Evolutionary conservation across 2,113 vertebrate species (phyloP), one percentile per base, ranked within the genome.

Genomic region (Pseudopipra pipra): DNA sequence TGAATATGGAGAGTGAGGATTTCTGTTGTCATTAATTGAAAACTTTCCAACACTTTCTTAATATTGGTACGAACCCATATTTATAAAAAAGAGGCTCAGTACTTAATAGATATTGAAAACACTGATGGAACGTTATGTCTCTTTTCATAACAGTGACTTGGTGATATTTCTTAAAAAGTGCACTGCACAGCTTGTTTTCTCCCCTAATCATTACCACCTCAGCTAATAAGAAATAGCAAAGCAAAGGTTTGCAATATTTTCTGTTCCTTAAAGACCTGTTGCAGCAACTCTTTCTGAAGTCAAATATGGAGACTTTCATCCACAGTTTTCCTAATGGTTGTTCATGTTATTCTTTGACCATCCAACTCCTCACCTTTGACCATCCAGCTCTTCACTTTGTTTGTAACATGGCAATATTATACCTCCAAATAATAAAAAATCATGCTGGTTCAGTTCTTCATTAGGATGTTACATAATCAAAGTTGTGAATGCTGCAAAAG

Each of bases 361-460:
- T n/a, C 16, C 61, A 41, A 41, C 61, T 63, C 37, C 37, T 63
- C 37, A 25, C 49, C 11, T 62, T 41, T 35, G 46, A 86, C 20
- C 7, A 28, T 41, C 14, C 49, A 51, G 39, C 39, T 41, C 39
- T 41, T 41, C 39, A 21, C 27, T 63, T 76, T 2, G 12, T 30
- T 51, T 41, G 14, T 16, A 77, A 54, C 14, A 24, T 1, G 8
- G 17, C 7, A 68, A 47, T 66, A 46, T 73, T 41, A 41, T 43
- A 65, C 5, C 8, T 43, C 44, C 9, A 84, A 91, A 49, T n/a
- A 80, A 12, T 15, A 66, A 30, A n/a, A 51, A 83, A 49, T 18
- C 0, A 0, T 54, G 28, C 13, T 24, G 14, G 11, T n/a, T 47
- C 49, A 61, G 28, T 24, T 84, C 23, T 54, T 65, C 30, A 30